phyloP scores from a whole-genome alignment of 1,140 invertebrate genomes.

The Dysdera silvatica region DNA sequence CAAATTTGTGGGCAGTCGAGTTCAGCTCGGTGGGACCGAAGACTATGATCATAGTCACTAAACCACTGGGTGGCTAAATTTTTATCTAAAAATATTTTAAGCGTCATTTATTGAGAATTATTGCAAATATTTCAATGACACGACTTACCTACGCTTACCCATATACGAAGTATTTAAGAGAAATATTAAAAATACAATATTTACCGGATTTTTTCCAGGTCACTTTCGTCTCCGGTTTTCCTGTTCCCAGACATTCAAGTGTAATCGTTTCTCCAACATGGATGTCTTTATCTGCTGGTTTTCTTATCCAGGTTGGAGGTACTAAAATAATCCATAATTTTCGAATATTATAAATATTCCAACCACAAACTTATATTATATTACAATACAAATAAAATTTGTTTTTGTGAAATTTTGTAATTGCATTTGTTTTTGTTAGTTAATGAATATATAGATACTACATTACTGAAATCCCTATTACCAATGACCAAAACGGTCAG shows the following conservation, averaged over 20 bases:
- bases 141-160: not conserved
- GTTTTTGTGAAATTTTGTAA: no score
- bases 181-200: not conserved
- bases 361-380: no score
- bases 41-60: not conserved
- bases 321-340: conserved; percentile 53
- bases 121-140: not conserved
- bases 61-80: not conserved
- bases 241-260: conserved; percentile 90
- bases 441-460: no score
- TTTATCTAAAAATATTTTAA: conserved; percentile 4
- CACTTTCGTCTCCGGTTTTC: conserved; percentile 84
- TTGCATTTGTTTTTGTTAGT: no score
- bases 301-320: conserved; percentile 89
- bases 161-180: not conserved
- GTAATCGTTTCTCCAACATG: conserved; percentile 84
- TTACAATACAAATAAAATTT: no score
- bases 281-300: conserved; percentile 89
- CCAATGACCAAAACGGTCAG: no score
- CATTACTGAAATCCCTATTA: no score
- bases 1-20: not conserved
- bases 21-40: not conserved
- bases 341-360: no score
- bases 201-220: conserved; percentile 56
- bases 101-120: not conserved